Evolutionary conservation across 2,113 vertebrate genomes (phyloP), one percentile per base, ranked within the genome.

Genomic region (Poeciliopsis prolifica): DNA sequence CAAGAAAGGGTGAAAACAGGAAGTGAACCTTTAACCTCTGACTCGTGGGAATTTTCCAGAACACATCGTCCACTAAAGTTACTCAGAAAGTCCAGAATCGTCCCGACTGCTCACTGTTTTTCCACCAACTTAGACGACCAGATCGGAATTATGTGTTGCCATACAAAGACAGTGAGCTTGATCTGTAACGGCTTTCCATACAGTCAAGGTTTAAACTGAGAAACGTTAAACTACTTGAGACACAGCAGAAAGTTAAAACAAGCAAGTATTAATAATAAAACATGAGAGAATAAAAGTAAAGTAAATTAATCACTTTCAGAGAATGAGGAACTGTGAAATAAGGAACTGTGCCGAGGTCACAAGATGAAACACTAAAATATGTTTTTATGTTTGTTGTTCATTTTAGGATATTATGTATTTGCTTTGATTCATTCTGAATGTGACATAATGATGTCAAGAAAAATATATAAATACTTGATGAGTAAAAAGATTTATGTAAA

Each of bases 11-110:
- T 48, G 6, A 74, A 87, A 63, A 28, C 15, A 19, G 66, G 82
- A 87, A 86, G 81, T 72, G 31, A 14, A 42, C 3, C 61, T 78
- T 69, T 3, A 82, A 3, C 70, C 3, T 61, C 15, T 68, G 62
- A 85, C 65, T 9, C 35, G 8, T 29, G 31, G 44, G 30, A 67
- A 24, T 63, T 35, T 71, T 44, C 13, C 48, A 79, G 64, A 71
- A 12, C 35, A 37, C 35, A 12, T 37, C 26, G 29, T 17, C 17
- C 11, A 67, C 19, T 29, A 74, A 29, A 2, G 51, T 74, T 65
- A 37, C n/a, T 80, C 58, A 58, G 51, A 24, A 58, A 22, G 22
- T n/a, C 9, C 51, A n/a, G 51, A 7, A 51, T 51, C 19, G 24
- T 51, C 12, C 48, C 22, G 48, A 22, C 22, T 22, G 22, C 6